Conservation (phyloP, 2,113 vertebrate species). For the Fregata magnificens region DNA sequence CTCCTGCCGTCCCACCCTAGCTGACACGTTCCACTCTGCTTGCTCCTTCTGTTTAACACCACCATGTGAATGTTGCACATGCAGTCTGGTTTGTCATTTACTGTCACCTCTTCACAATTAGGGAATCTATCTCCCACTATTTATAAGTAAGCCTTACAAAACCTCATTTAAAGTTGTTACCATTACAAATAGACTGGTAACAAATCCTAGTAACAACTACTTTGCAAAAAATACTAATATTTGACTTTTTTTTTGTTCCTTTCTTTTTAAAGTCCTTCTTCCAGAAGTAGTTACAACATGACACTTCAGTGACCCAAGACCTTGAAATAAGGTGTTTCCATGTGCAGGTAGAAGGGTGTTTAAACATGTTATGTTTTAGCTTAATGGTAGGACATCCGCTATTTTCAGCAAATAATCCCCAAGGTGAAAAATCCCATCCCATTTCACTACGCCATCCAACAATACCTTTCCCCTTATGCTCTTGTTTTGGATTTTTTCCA, state of each 20-base stretch:
- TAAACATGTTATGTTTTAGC: constrained; percentile 65
- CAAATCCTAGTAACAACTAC: neutral
- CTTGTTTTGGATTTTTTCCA: constrained; percentile 72
- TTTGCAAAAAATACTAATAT: neutral
- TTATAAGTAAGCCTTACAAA: neutral
- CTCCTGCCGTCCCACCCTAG: neutral
- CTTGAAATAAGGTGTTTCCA: constrained; percentile 61
- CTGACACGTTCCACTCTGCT: neutral
- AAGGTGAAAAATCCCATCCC: constrained; percentile 68
- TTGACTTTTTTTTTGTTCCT: neutral
- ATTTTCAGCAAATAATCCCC: constrained; percentile 72
- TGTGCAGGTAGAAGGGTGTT: constrained; percentile 74
- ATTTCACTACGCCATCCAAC: constrained; percentile 65
- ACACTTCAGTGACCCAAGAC: constrained; percentile 49
- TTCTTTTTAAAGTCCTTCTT: neutral
- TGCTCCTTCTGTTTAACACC: neutral
- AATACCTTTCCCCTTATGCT: constrained; percentile 69
- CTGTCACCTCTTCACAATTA: neutral
- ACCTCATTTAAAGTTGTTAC: neutral
- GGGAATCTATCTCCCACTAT: neutral
- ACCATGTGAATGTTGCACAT: neutral
- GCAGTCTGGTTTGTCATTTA: neutral
- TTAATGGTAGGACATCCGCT: constrained; percentile 78
- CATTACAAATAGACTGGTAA: neutral
- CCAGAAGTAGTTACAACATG: neutral